Evolutionary conservation across 92 coral and sea anemone genomes (phyloP).

Genomic region (Meandrina meandrites): DNA sequence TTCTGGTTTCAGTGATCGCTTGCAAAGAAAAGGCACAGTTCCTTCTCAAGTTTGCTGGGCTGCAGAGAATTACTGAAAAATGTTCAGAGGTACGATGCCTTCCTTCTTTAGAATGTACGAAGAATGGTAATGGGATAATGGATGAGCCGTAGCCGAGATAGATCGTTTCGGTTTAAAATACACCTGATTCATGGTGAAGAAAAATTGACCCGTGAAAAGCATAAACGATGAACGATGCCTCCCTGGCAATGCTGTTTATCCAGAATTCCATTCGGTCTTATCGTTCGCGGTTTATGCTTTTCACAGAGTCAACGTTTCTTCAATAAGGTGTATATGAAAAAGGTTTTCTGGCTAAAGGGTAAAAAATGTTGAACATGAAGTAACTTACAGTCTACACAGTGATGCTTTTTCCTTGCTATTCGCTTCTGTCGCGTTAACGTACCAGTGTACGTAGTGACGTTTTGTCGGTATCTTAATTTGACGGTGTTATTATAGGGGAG

Average conservation of each 20-base stretch:
- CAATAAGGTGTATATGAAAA: too few species aligned
- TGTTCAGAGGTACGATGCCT: conserved; percentile 53
- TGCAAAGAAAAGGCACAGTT: conserved; percentile 92
- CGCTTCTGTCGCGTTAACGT: too few species aligned
- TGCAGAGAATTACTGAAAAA: conserved; percentile 84
- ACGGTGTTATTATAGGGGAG: conserved; percentile 47
- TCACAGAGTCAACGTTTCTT: too few species aligned
- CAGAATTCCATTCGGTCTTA: too few species aligned
- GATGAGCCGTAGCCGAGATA: neutral
- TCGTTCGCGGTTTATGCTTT: too few species aligned
- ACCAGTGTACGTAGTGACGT: neutral
- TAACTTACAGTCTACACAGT: neutral
- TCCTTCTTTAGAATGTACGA: neutral
- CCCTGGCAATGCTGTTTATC: too few species aligned
- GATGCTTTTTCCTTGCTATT: neutral
- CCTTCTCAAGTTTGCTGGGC: conserved; percentile 92
- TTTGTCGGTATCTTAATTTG: neutral
- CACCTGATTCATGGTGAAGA: too few species aligned
- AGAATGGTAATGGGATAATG: too few species aligned
- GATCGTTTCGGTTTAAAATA: neutral
- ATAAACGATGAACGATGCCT: too few species aligned
- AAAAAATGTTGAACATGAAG: too few species aligned
- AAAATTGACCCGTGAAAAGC: too few species aligned
- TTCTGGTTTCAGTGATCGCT: conserved; percentile 61
- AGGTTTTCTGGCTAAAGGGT: too few species aligned